These are phyloP conservation scores for Cyclophora punctaria DNA, from an alignment of 2,888 invertebrate species.

Conservation along the genomic window DNA sequence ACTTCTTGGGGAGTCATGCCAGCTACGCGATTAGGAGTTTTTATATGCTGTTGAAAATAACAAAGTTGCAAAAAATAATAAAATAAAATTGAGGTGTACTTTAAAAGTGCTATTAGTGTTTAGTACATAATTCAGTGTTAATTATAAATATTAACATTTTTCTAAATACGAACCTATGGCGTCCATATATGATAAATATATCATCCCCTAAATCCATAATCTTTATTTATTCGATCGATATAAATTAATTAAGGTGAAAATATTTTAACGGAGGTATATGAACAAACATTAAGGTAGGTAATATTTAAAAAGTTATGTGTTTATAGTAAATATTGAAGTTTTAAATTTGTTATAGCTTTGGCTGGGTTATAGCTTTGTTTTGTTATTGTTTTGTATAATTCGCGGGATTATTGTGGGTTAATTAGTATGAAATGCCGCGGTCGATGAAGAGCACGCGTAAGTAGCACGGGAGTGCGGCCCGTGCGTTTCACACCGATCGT, in stretches of 20 bases:
- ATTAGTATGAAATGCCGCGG: slow-evolving; percentile 2
- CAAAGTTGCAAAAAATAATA: too few species aligned
- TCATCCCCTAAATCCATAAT: slow-evolving; percentile 66
- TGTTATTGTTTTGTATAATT: too few species aligned
- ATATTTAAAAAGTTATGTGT: too few species aligned
- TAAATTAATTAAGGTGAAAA: background rate
- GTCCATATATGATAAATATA: slow-evolving; percentile 55
- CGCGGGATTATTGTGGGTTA: background rate
- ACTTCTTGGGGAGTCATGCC: slow-evolving; percentile 6
- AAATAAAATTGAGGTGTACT: too few species aligned
- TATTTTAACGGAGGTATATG: background rate
- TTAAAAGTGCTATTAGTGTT: too few species aligned
- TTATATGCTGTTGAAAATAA: too few species aligned
- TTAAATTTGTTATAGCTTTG: too few species aligned
- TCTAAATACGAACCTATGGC: slow-evolving; percentile 59
- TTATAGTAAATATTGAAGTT: too few species aligned
- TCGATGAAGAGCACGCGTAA: slow-evolving; percentile 1
- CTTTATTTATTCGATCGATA: background rate
- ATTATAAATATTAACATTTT: slow-evolving; percentile 14
- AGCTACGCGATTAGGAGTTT: slow-evolving; percentile 3
- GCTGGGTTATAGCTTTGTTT: too few species aligned
- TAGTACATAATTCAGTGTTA: too few species aligned
- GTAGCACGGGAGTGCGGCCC: slow-evolving; percentile 19
- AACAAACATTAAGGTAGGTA: too few species aligned
- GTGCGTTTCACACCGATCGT: slow-evolving; percentile 48